phyloP scores from a whole-genome alignment of 2,888 invertebrate genomes.

The Drosophila affinis region DNA sequence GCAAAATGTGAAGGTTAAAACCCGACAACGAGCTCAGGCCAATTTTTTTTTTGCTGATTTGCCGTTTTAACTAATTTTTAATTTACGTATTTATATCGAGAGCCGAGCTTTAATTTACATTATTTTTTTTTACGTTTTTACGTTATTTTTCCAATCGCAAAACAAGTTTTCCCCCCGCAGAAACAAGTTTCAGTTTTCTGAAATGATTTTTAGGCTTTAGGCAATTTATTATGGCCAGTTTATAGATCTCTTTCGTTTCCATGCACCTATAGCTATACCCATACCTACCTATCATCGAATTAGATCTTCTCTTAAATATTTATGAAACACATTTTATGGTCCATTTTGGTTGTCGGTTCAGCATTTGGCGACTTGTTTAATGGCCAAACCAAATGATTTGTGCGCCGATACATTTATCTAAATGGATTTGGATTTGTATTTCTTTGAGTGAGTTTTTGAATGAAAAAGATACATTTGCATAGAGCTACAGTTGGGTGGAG shows the following conservation, averaged over 20 bases:
- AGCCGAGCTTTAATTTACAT: constrained; percentile 59
- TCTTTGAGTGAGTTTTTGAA: background rate
- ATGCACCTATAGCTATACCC: background rate
- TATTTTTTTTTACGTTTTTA: constrained; percentile 32
- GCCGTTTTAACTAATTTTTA: constrained; percentile 64
- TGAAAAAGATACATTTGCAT: background rate
- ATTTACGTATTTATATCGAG: constrained; percentile 60
- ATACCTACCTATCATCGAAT: constrained; percentile 25
- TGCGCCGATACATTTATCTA: constrained; percentile 34
- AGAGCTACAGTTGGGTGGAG: constrained; percentile 1
- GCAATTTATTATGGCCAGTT: constrained; percentile 55
- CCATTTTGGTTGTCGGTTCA: constrained; percentile 17
- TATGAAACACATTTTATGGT: constrained; percentile 67
- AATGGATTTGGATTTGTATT: constrained; percentile 4
- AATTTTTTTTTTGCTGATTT: constrained; percentile 37
- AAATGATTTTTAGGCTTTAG: constrained; percentile 30
- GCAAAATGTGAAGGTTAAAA: constrained; percentile 67
- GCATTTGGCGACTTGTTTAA: constrained; percentile 47
- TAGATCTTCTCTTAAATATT: constrained; percentile 61
- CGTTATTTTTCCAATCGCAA: constrained; percentile 43
- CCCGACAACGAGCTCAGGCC: constrained; percentile 14
- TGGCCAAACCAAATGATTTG: constrained; percentile 62
- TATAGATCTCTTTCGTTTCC: constrained; percentile 21
- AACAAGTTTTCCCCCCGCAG: constrained; percentile 57
- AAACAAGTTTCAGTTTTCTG: constrained; percentile 57